These are phyloP conservation scores for Gonioctena quinquepunctata DNA, from an alignment of 1,140 invertebrate species.

Conservation along the genomic window DNA sequence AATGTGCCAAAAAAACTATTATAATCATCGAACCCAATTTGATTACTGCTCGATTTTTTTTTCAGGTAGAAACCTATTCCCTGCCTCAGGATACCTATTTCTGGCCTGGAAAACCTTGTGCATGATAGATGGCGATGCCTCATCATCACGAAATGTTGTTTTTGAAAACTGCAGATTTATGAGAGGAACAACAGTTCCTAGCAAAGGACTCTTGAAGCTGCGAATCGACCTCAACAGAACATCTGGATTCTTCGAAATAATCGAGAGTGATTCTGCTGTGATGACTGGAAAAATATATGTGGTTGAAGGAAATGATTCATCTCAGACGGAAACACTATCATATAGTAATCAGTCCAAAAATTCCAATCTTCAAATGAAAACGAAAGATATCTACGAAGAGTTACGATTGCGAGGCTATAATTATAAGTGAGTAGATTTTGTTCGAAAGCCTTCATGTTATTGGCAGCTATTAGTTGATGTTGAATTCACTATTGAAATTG, in stretches of 20 bases:
- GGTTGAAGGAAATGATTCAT: not conserved
- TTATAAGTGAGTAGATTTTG: slow-evolving; percentile 71
- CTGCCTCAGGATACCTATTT: slow-evolving; percentile 84
- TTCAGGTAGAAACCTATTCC: slow-evolving; percentile 79
- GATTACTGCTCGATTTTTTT: too few relatives aligned
- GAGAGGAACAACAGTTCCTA: slow-evolving; percentile 79
- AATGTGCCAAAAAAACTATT: too few relatives aligned
- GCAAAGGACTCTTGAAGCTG: slow-evolving; percentile 71
- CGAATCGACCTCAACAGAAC: slow-evolving; percentile 81
- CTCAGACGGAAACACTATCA: not conserved
- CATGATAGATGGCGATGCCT: slow-evolving; percentile 69
- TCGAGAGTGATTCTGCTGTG: slow-evolving; percentile 64
- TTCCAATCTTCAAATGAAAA: slow-evolving; percentile 28
- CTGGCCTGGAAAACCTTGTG: slow-evolving; percentile 89
- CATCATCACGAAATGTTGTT: slow-evolving; percentile 75
- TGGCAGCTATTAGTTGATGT: too few relatives aligned
- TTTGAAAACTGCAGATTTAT: slow-evolving; percentile 87
- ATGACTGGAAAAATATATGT: slow-evolving; percentile 66
- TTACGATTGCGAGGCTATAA: slow-evolving; percentile 88
- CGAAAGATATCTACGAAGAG: slow-evolving; percentile 90
- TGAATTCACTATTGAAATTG: too few relatives aligned
- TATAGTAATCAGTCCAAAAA: too few relatives aligned
- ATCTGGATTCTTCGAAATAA: slow-evolving; percentile 78
- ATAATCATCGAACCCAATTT: too few relatives aligned
- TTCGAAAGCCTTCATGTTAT: too few relatives aligned